A percentile compares a stretch with the other conserved stretches of the same genome.
phyloP scores from a whole-genome alignment of 1,140 invertebrate species.

The Drosophila subobscura region DNA sequence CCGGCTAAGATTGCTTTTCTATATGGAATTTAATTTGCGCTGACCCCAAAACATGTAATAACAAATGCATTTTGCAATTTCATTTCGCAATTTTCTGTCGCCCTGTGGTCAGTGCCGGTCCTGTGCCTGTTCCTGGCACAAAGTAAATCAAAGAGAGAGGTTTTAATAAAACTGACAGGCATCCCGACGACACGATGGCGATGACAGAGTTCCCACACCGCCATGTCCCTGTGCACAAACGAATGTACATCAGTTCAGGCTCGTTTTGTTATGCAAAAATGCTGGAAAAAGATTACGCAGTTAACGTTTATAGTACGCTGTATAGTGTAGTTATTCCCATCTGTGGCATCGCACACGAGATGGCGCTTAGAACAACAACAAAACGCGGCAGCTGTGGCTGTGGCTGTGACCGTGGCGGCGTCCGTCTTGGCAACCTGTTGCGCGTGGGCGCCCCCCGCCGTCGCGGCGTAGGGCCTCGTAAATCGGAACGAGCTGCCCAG shows the following conservation, averaged over 20 bases:
- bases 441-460: conserved; percentile 47
- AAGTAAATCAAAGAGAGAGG: no score
- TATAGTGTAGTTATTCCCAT: conserved; percentile 2
- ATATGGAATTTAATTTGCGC: conserved; percentile 83
- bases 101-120: background rate
- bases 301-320: conserved; percentile 56
- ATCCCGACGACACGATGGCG: conserved; percentile 4
- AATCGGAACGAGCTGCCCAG: conserved; percentile 62
- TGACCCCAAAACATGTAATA: conserved; percentile 81
- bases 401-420: conserved; percentile 44
- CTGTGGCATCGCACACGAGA: background rate
- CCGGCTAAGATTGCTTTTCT: conserved; percentile 78
- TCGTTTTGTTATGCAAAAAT: conserved; percentile 72
- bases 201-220: conserved; percentile 45
- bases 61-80: conserved; percentile 79
- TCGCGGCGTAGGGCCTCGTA: conserved; percentile 59
- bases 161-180: background rate
- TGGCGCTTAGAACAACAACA: conserved; percentile 47
- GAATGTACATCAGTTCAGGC: no score
- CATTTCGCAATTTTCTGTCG: conserved; percentile 70
- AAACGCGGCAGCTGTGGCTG: conserved; percentile 14
- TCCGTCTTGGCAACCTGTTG: conserved; percentile 67
- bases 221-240: no score
- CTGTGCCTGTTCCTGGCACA: no score
- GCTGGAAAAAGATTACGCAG: conserved; percentile 54